A percentile compares a stretch with the other conserved stretches of the same genome.
phyloP scores from a whole-genome alignment of 2,888 invertebrate genomes.

The Rhynchonema sp. region DNA sequence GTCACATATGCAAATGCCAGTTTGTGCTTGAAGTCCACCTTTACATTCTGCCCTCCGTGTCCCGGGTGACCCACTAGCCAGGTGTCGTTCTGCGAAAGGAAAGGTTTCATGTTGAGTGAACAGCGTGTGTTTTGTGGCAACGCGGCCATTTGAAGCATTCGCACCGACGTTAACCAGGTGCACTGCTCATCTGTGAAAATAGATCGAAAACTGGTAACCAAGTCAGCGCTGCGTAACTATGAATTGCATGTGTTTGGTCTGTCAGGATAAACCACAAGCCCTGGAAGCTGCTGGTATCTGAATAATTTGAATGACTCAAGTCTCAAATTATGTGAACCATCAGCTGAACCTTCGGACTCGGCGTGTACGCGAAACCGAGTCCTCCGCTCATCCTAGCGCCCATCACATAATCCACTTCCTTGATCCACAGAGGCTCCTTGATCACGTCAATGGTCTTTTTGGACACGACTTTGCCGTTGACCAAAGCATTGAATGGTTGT shows the following conservation, averaged over 20 bases:
- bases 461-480: not conserved
- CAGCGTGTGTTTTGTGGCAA: no score
- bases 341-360: not conserved
- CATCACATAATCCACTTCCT: not conserved
- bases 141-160: no score
- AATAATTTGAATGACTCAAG: no score
- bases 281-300: no score
- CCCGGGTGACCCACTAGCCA: conserved; percentile 23
- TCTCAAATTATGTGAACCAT: not conserved
- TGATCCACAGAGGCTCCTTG: not conserved
- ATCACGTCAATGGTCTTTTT: not conserved
- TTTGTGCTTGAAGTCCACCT: conserved; percentile 19
- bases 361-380: not conserved
- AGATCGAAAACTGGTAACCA: not conserved
- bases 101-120: no score
- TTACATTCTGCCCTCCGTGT: conserved; percentile 26
- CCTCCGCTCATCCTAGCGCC: not conserved
- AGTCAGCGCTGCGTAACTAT: not conserved
- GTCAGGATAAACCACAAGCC: no score
- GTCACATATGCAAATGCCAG: conserved; percentile 27
- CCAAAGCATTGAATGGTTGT: not conserved
- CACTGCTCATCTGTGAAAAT: not conserved
- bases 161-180: not conserved
- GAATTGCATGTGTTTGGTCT: no score
- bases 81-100: not conserved